Evolutionary conservation across 2,888 invertebrate species (phyloP).

Genomic region (Petrophora chlorosata): DNA sequence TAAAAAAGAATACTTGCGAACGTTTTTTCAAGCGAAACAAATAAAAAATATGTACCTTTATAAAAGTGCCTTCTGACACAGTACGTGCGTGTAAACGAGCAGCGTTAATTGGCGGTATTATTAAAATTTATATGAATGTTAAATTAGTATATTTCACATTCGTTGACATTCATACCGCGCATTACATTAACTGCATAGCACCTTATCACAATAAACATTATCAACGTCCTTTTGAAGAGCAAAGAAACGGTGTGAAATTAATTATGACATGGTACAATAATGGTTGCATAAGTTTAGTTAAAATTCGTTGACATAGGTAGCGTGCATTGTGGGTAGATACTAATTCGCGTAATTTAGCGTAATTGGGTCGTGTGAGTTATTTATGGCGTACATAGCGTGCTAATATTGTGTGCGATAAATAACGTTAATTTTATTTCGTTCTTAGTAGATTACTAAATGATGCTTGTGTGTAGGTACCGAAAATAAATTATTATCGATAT

Average conservation of each 20-base stretch:
- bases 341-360: conserved; percentile 34
- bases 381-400: conserved; percentile 13
- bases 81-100: conserved; percentile 21
- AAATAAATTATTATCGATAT: too few species aligned
- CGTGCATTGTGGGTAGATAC: conserved; percentile 14
- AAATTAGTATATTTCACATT: conserved; percentile 20
- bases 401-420: neutral
- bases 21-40: too few species aligned
- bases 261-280: too few species aligned
- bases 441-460: too few species aligned
- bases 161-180: conserved; percentile 5
- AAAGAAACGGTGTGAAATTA: too few species aligned
- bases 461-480: too few species aligned
- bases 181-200: neutral
- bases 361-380: conserved; percentile 29
- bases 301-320: conserved; percentile 8
- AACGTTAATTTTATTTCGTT: too few species aligned
- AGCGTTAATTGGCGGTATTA: conserved; percentile 16
- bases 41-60: too few species aligned
- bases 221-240: neutral
- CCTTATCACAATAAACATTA: neutral
- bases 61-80: conserved; percentile 8
- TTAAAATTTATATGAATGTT: conserved; percentile 21
- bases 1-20: too few species aligned
- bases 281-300: neutral